Base-by-base conservation (phyloP, 2,113 vertebrate species). In the Paradoxurus hermaphroditus region DNA sequence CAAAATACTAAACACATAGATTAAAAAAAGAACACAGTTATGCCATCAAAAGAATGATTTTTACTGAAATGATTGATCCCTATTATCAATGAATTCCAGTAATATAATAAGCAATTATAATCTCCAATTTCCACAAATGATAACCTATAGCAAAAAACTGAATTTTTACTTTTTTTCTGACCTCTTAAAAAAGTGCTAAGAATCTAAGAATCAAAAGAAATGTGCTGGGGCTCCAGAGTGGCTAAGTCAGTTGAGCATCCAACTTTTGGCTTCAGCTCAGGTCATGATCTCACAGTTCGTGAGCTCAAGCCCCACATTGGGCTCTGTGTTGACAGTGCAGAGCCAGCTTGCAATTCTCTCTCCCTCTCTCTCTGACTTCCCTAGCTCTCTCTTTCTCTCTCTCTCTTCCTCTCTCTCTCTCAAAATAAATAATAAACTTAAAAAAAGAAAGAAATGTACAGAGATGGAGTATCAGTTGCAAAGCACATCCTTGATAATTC, bases 181-280 rank as follows among this genome's bases (percentile, higher is more conserved):
- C 41, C 53, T 84, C 89, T 72, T 84, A 68, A 79, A 84, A 93
- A 86, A 83, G 21, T 89, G 36, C 31, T 70, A 92, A 82, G 39
- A 97, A 56, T 85, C 70, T 93, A 36, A 86, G 65, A 93, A 93
- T 89, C 9, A 89, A 96, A 77, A 84, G 13, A 92, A 67, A 79
- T 11, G 83, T 16, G 16, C 21, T 59, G 21, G 21, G 21, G 19
- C 23, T 19, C 21, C 56, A 23, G 21, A 21, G 56, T 59, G 56
- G 56, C 56, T 59, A 19, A 59, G 56, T 59, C 8, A 3, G 56
- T 59, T 25, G 23, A 59, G 19, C 21, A 59, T 59, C 19, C 23
- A 21, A 59, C 19, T 59, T 21, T 59, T 59, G 56, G 56, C 21
- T 59, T 23, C 3, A 3, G 21, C 56, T 25, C 56, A 59, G 56